phyloP scores from a whole-genome alignment of 2,797 vertebrate species.

The Epinephelus malabaricus region DNA sequence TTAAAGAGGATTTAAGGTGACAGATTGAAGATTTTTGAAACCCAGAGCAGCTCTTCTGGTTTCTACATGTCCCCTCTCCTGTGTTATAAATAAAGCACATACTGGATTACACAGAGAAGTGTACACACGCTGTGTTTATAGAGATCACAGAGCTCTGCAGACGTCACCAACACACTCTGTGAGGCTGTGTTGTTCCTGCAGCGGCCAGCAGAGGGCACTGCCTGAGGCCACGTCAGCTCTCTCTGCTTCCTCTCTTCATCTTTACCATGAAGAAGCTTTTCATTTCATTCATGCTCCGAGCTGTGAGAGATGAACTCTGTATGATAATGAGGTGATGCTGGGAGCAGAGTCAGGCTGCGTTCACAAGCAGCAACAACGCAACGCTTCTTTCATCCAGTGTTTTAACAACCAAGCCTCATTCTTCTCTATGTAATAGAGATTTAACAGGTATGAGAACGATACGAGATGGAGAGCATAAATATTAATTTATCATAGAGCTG shows the following conservation, averaged over 20 bases:
- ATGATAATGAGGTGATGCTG: constrained; percentile 11
- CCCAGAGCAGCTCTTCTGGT: too few species aligned
- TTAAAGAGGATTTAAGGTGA: too few species aligned
- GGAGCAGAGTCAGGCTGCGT: constrained; percentile 5
- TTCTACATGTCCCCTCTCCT: too few species aligned
- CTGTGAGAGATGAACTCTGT: constrained; percentile 1
- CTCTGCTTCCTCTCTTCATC: background rate
- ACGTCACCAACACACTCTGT: background rate
- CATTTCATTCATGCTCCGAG: constrained; percentile 27
- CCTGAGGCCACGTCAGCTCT: background rate
- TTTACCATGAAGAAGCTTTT: constrained; percentile 23
- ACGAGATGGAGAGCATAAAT: too few species aligned
- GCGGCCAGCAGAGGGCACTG: constrained; percentile 44
- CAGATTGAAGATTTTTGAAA: too few species aligned
- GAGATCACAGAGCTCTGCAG: background rate
- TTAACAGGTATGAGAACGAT: too few species aligned
- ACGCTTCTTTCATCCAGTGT: background rate
- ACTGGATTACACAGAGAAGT: too few species aligned
- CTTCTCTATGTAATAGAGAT: background rate
- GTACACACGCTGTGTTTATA: too few species aligned
- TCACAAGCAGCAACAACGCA: background rate
- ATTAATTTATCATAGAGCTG: too few species aligned
- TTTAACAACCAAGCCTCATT: too few species aligned
- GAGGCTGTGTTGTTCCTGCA: background rate
- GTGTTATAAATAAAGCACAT: too few species aligned